Conservation (phyloP, 2,797 vertebrate species). For the Poeciliopsis presidionis region DNA sequence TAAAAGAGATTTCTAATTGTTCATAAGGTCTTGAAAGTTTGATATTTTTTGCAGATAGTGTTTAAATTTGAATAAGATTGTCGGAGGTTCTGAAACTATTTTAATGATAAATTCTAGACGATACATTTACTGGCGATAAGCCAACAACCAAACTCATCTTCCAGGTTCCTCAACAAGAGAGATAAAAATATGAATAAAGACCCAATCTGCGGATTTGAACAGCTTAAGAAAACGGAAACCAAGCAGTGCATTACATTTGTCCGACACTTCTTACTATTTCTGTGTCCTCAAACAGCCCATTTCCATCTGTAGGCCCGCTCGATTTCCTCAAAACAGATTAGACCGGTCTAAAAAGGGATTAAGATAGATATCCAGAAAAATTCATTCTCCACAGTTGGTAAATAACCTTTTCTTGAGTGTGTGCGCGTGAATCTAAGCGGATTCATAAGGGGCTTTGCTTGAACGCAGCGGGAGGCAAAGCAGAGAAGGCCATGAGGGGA, state of each 20-base stretch:
- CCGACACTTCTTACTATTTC: conserved; percentile 13
- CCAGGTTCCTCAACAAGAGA: neutral
- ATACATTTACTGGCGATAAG: neutral
- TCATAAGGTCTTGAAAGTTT: neutral
- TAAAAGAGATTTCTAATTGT: neutral
- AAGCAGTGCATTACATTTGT: neutral
- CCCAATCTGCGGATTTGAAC: neutral
- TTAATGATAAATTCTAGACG: neutral
- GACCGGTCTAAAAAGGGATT: conserved; percentile 60
- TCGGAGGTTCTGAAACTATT: neutral
- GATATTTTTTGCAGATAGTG: neutral
- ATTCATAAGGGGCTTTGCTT: conserved; percentile 52
- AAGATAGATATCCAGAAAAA: conserved; percentile 69
- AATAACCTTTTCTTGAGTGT: conserved; percentile 58
- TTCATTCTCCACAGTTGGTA: conserved; percentile 57
- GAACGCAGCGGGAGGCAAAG: conserved; percentile 39
- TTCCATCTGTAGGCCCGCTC: conserved; percentile 39
- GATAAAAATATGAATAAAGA: neutral
- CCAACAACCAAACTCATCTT: neutral
- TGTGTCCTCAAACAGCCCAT: conserved; percentile 49
- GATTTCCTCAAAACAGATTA: conserved; percentile 60
- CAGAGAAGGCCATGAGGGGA: conserved; percentile 32
- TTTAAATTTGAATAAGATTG: neutral
- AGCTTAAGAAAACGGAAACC: neutral
- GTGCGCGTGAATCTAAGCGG: conserved; percentile 33